Evolutionary conservation across 2,888 invertebrate species (phyloP).

Genomic region (Petrolisthes cinctipes): DNA sequence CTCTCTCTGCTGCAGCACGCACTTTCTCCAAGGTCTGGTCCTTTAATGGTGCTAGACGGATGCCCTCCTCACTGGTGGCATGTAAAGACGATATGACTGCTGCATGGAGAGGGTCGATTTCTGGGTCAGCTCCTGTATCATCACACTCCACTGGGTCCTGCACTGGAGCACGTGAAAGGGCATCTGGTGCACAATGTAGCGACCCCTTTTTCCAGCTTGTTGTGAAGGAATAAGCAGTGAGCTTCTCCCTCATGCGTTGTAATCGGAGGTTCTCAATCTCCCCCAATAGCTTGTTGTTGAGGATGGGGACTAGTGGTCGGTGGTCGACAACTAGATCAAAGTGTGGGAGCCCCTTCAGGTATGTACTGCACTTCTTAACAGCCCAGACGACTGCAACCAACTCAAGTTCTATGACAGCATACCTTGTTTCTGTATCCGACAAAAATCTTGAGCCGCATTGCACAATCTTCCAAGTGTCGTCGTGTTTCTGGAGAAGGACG

Average conservation of each 20-base stretch:
- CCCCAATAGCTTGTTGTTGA: constrained; percentile 10
- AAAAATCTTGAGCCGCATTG: constrained; percentile 39
- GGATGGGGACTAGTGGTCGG: constrained; percentile 24
- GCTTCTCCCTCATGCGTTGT: constrained; percentile 23
- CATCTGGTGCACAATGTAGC: constrained; percentile 12
- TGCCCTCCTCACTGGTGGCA: background rate
- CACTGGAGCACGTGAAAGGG: constrained; percentile 25
- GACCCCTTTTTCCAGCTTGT: constrained; percentile 35
- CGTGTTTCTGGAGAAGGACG: constrained; percentile 41
- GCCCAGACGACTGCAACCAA: constrained; percentile 13
- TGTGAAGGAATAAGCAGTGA: constrained; percentile 18
- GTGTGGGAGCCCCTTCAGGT: constrained; percentile 27
- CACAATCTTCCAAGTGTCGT: constrained; percentile 24
- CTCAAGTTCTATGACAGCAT: constrained; percentile 32
- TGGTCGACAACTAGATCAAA: constrained; percentile 32
- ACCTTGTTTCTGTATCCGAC: constrained; percentile 52
- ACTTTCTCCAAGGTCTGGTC: constrained; percentile 20
- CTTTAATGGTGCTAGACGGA: background rate
- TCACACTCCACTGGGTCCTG: constrained; percentile 6
- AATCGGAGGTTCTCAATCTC: constrained; percentile 29
- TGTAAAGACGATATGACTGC: background rate
- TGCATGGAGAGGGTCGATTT: background rate
- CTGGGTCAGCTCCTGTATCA: background rate
- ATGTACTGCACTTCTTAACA: constrained; percentile 14
- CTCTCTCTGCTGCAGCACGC: background rate